Evolutionary conservation across 1,140 invertebrate species (phyloP).

Genomic region (Bilobella aurantiaca): DNA sequence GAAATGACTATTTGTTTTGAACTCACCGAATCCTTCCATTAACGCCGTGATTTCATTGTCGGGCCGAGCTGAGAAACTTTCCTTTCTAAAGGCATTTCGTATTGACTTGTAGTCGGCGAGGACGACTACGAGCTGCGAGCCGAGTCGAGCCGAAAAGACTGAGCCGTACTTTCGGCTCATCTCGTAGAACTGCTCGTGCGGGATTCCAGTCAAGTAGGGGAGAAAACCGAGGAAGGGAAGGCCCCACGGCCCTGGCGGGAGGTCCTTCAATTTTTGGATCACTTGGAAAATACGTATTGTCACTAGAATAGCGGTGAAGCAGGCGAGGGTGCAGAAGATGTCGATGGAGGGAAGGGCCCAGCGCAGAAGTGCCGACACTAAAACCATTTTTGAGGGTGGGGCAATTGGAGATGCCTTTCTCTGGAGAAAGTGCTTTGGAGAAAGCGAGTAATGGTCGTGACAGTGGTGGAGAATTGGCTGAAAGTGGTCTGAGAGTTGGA

Average conservation of each 20-base stretch:
- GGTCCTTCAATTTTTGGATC: conserved; percentile 16
- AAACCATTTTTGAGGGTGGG: background rate
- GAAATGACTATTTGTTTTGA: no score
- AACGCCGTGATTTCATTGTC: conserved; percentile 70
- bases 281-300: conserved; percentile 20
- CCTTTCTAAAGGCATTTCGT: conserved; percentile 66
- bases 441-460: background rate
- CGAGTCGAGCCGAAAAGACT: conserved; percentile 67
- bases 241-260: conserved; percentile 77
- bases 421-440: background rate
- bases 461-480: background rate
- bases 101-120: conserved; percentile 73
- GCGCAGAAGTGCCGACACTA: background rate
- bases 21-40: conserved; percentile 80
- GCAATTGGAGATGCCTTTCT: no score
- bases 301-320: conserved; percentile 13
- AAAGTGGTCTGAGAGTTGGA: conserved; percentile 13
- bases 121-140: conserved; percentile 68
- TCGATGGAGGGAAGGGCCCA: conserved; percentile 8
- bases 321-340: conserved; percentile 15
- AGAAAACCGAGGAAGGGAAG: conserved; percentile 70
- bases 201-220: conserved; percentile 60
- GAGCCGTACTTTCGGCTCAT: conserved; percentile 64
- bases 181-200: conserved; percentile 64
- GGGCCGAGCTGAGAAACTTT: conserved; percentile 75